Evolutionary conservation across 92 coral and sea anemone species (phyloP), one percentile per base, ranked within the genome.

Genomic region (Porites evermanni): DNA sequence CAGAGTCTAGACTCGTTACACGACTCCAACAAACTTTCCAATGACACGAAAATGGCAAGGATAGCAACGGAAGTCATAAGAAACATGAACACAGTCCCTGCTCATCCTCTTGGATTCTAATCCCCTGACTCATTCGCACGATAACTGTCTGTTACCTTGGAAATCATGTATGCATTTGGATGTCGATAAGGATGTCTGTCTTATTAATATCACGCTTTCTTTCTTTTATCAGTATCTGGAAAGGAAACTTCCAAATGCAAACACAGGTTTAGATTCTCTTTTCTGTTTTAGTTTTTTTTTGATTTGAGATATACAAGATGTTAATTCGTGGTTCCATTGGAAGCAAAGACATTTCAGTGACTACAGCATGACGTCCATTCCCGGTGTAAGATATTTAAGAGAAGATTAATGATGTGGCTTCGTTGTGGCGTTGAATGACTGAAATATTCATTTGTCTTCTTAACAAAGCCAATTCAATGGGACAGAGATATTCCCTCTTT

Each of bases 41-140:
- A 94, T 69, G 98, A 96, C 86, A 87, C 92, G 54, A 85, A 92
- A 72, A 94, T 96, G 98, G 80, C 93, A 12, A 84, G 92, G 79
- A 96, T 96, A 79, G 93, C 98, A 10, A 80, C 85, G 61, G 98
- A 95, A 50, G 98, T 96, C 74, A 86, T 92, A 51, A 88, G 84
- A 72, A 84, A 88, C 54, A 87, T 83, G 66, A 92, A 89, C 64
- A 87, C 87, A 7, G 96, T 96, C 11, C 98, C 97, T 2, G 87
- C 77, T 17, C 98, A 96, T 70, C 98, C 98, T 0, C 92, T 96
- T n/a, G 96, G 93, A 58, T 92, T 94, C 82, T 96, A 18, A 83
- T 21, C 38, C 20, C 44, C 54, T 44, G 21, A 79, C 20, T 72
- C 13, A 81, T 18, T 24, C 26, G 18, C 54, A 13, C 32, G 32